Base-by-base conservation (phyloP, 2,888 invertebrate species). In the Amiota minor region DNA sequence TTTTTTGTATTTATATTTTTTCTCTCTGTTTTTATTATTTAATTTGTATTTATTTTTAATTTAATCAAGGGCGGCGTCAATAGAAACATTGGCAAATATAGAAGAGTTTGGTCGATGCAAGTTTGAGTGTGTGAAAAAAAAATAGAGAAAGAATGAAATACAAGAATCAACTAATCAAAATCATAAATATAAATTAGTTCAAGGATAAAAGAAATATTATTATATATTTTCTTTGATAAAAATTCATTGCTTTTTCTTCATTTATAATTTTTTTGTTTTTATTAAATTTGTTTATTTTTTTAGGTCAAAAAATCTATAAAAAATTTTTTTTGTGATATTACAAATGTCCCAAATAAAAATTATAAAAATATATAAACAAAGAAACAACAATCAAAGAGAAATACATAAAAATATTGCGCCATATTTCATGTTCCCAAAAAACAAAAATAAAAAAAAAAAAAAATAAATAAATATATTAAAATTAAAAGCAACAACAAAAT, bases 21-120 rank as follows among this genome's bases (percentile, higher is more conserved):
- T n/a, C n/a, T n/a, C n/a, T n/a, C n/a, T 20, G 16, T 18, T 70
- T 46, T 18, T 68, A 59, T 74, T 72, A 76, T 73, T 75, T 61
- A 65, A 65, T 74, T 16, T 45, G 65, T 71, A n/a, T 70, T 68
- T 70, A 14, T 55, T 59, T 72, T 69, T 20, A 47, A 69, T 49
- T 61, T 65, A 65, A 65, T 65, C 75, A 74, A 74, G 65, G 71
- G 47, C 77, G 74, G 76, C 76, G 74, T 71, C 70, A 18, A 35
- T 35, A 35, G 35, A 35, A 35, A 35, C 35, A 35, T 35, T 35
- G 35, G 35, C 35, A 35, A 35, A 35, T 35, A 8, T 35, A 35
- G 35, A 35, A 6, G 35, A 6, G 23, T 3, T 23, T 1, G 2
- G 35, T 8, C 6, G 2, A 35, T 35, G 6, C 6, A 35, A 6